These are phyloP conservation scores for Psylliodes chrysocephalus DNA, from an alignment of 2,888 invertebrate species.

Conservation along the genomic window DNA sequence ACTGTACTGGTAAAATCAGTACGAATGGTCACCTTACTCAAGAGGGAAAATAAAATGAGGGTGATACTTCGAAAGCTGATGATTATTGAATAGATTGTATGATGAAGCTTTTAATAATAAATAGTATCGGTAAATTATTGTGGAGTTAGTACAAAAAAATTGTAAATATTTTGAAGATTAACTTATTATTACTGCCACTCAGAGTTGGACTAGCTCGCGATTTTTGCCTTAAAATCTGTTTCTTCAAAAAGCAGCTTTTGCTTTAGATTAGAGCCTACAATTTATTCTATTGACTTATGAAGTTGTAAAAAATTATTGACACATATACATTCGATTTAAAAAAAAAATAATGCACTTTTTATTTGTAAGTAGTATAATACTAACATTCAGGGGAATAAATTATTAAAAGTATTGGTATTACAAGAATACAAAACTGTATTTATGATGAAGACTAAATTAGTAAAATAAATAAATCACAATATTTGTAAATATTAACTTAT, in stretches of 20 bases:
- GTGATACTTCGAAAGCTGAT: too few relatives aligned
- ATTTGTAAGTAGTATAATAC: neutral
- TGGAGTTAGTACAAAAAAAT: conserved; percentile 4
- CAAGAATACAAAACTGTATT: too few relatives aligned
- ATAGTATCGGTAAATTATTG: neutral
- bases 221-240: conserved; percentile 24
- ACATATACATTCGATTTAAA: conserved; percentile 17
- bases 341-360: conserved; percentile 15
- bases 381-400: conserved; percentile 7
- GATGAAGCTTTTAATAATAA: too few relatives aligned
- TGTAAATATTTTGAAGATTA: conserved; percentile 5
- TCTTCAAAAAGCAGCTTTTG: conserved; percentile 26
- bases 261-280: conserved; percentile 17
- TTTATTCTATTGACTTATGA: conserved; percentile 7
- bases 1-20: too few relatives aligned
- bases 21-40: too few relatives aligned
- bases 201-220: conserved; percentile 10
- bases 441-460: too few relatives aligned
- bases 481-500: too few relatives aligned
- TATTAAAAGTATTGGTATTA: too few relatives aligned
- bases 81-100: too few relatives aligned
- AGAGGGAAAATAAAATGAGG: too few relatives aligned
- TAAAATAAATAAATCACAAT: too few relatives aligned
- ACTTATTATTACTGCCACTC: conserved; percentile 17
- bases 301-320: conserved; percentile 21